These are phyloP conservation scores for Hemibagrus guttatus DNA, from an alignment of 2,797 vertebrate species.

Conservation along the genomic window DNA sequence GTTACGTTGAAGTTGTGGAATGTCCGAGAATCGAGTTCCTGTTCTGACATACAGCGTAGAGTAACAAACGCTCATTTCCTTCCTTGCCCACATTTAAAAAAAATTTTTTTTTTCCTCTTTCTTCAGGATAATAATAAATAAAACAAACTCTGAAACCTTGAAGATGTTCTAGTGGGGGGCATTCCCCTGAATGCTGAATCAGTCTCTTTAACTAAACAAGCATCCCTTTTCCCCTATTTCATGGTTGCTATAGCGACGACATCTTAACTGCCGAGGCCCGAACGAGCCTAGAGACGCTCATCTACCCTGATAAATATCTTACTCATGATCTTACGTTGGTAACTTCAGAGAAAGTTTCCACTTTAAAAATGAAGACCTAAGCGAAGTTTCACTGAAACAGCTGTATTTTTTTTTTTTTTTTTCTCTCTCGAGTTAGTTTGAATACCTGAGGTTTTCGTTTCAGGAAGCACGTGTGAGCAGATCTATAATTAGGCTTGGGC, in stretches of 20 bases:
- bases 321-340: too few relatives aligned
- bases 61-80: background rate
- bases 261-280: too few relatives aligned
- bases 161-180: background rate
- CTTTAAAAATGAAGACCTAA: conserved; percentile 13
- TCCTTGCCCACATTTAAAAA: background rate
- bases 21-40: background rate
- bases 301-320: too few relatives aligned
- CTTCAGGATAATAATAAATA: background rate
- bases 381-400: conserved; percentile 6
- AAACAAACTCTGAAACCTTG: background rate
- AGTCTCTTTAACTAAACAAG: too few relatives aligned
- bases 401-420: background rate
- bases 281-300: too few relatives aligned
- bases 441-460: background rate
- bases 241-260: background rate
- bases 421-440: too few relatives aligned
- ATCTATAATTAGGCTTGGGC: conserved; percentile 5
- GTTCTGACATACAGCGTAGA: background rate
- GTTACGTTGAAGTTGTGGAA: background rate
- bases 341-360: background rate
- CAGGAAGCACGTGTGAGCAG: conserved; percentile 6
- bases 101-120: background rate
- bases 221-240: background rate
- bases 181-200: background rate